Evolutionary conservation across 2,797 vertebrate species (phyloP).

Genomic region (Falco biarmicus): DNA sequence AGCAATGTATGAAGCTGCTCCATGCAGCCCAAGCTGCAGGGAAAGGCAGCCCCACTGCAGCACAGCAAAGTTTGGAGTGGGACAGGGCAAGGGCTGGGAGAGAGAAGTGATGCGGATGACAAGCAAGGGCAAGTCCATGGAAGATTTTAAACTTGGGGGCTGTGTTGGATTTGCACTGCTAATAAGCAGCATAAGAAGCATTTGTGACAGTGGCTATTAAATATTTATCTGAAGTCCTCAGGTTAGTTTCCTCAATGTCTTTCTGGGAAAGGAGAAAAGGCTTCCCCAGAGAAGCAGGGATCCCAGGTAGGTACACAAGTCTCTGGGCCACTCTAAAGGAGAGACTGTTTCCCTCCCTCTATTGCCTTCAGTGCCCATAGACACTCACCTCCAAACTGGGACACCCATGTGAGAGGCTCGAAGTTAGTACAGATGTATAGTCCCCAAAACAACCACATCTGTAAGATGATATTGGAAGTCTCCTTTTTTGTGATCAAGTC

Average conservation of each 20-base stretch:
- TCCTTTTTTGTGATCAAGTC: not conserved
- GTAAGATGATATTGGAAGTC: not conserved
- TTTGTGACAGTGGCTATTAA: fast-evolving
- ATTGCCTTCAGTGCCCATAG: not conserved
- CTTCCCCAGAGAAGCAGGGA: not conserved
- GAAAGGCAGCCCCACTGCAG: not conserved
- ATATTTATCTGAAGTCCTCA: not conserved
- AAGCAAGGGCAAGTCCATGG: not conserved
- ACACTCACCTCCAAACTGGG: not conserved
- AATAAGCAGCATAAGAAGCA: not conserved
- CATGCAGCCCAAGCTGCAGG: not conserved
- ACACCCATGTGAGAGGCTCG: not conserved
- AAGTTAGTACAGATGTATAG: not conserved
- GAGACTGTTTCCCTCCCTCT: not conserved
- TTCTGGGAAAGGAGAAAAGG: not conserved
- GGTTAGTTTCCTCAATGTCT: not conserved
- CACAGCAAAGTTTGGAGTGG: not conserved
- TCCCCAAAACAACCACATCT: not conserved
- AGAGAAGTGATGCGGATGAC: not conserved
- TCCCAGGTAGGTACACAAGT: not conserved
- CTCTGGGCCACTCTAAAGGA: not conserved
- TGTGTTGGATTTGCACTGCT: not conserved
- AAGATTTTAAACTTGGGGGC: not conserved
- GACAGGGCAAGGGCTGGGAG: not conserved
- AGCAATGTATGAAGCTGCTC: fast-evolving